Evolutionary conservation across 2,888 invertebrate species (phyloP).

Genomic region (Alitta virens): DNA sequence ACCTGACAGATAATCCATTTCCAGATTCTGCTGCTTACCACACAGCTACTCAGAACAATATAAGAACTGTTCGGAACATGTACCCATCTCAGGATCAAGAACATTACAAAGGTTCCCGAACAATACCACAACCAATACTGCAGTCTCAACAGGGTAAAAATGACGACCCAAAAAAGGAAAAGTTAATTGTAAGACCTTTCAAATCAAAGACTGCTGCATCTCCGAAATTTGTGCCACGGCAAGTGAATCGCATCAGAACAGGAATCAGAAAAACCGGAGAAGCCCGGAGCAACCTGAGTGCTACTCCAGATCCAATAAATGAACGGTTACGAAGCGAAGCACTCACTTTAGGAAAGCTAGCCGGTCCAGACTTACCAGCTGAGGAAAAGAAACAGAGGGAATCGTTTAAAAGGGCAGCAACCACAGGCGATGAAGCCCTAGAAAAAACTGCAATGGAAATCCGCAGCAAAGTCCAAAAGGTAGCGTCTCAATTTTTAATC

Average conservation of each 20-base stretch:
- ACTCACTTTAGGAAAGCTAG: conserved; percentile 2
- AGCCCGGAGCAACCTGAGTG: not conserved
- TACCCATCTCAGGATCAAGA: too few relatives aligned
- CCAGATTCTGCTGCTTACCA: too few relatives aligned
- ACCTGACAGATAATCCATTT: too few relatives aligned
- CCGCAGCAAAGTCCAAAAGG: conserved; percentile 15
- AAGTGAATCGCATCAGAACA: not conserved
- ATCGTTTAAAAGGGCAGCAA: conserved; percentile 1
- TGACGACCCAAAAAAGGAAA: not conserved
- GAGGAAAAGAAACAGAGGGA: conserved; percentile 1
- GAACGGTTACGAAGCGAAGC: conserved; percentile 8
- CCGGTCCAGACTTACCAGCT: conserved; percentile 15
- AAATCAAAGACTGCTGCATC: not conserved
- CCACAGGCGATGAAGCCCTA: conserved; percentile 6
- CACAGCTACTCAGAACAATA: too few relatives aligned
- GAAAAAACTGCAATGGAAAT: conserved; percentile 10
- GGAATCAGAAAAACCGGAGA: not conserved
- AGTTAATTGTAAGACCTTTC: not conserved
- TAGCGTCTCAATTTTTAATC: not conserved
- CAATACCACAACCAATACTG: too few relatives aligned
- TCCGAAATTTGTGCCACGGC: conserved; percentile 14
- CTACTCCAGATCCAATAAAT: conserved; percentile 6
- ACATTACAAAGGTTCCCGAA: too few relatives aligned
- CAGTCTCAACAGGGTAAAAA: not conserved
- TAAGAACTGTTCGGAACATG: too few relatives aligned